phyloP scores from a whole-genome alignment of 2,113 vertebrate species.

The Notiomystis cincta region DNA sequence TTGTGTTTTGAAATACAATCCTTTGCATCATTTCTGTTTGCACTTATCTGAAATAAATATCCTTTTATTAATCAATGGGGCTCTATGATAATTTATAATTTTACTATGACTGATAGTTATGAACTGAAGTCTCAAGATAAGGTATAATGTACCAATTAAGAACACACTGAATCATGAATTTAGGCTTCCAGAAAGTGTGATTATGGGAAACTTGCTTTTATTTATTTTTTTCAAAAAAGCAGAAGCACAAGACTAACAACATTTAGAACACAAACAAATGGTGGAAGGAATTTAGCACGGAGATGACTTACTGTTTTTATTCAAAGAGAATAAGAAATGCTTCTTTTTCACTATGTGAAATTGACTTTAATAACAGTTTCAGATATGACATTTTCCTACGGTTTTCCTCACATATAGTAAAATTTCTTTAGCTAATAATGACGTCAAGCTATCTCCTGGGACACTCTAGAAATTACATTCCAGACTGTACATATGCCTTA shows the following conservation, averaged over 20 bases:
- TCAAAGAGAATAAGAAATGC: constrained; percentile 23
- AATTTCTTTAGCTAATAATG: constrained; percentile 48
- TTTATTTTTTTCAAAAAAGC: not conserved
- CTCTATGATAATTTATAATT: not conserved
- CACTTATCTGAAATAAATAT: not conserved
- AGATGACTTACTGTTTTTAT: constrained; percentile 9
- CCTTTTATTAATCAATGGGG: not conserved
- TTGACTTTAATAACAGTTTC: constrained; percentile 42
- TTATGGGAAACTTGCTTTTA: not conserved
- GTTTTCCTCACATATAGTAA: constrained; percentile 13
- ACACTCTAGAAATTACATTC: constrained; percentile 21
- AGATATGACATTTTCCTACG: constrained; percentile 5
- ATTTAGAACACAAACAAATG: constrained; percentile 17
- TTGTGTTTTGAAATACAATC: not conserved
- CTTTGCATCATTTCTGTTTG: not conserved
- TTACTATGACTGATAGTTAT: not conserved
- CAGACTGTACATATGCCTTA: constrained; percentile 10
- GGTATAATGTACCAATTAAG: not conserved
- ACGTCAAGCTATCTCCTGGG: constrained; percentile 20
- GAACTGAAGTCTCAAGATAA: not conserved
- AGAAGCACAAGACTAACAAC: not conserved
- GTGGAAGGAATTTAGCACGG: not conserved
- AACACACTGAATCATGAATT: not conserved
- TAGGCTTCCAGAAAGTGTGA: not conserved
- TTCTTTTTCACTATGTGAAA: constrained; percentile 25